Percentiles rank a stretch among this genome's conserved stretches.
These are phyloP conservation scores for Crotalus helleri DNA, from an alignment of 2,113 vertebrate species.

Conservation along the genomic window DNA sequence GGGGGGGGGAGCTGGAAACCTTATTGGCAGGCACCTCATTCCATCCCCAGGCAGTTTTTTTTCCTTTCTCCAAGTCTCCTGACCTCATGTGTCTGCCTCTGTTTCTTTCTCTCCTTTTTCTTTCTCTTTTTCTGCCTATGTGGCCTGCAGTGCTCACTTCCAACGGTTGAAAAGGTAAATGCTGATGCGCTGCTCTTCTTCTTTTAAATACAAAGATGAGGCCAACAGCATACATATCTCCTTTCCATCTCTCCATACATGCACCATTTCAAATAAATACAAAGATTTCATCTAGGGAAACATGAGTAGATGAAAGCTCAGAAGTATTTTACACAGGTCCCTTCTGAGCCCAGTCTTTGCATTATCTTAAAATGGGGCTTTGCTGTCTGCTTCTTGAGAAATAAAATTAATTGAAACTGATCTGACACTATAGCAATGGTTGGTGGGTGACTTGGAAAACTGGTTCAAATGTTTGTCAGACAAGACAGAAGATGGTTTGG, in stretches of 20 bases:
- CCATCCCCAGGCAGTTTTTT: not conserved
- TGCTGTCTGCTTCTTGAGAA: not conserved
- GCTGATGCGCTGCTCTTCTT: not conserved
- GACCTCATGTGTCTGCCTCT: slow-evolving; percentile 40
- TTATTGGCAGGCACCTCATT: not conserved
- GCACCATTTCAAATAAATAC: not conserved
- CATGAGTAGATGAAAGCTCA: not conserved
- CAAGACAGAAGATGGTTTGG: not conserved
- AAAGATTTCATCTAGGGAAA: not conserved
- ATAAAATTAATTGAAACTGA: not conserved
- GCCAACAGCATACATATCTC: not conserved
- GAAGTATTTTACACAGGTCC: not conserved
- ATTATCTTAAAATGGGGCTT: not conserved
- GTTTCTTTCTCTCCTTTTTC: slow-evolving; percentile 27
- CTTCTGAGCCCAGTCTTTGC: not conserved
- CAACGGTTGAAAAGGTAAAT: slow-evolving; percentile 54
- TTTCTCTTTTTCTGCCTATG: not conserved
- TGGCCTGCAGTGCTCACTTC: slow-evolving; percentile 49
- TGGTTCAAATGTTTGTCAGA: not conserved
- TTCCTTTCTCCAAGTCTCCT: not conserved
- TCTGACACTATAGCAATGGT: too few species aligned
- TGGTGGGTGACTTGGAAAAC: not conserved
- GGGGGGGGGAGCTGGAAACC: not conserved
- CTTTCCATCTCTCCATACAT: not conserved
- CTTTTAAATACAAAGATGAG: not conserved